Evolutionary conservation across 2,113 vertebrate genomes (phyloP), one percentile per base, ranked within the genome.

Genomic region (Halichoeres trimaculatus): DNA sequence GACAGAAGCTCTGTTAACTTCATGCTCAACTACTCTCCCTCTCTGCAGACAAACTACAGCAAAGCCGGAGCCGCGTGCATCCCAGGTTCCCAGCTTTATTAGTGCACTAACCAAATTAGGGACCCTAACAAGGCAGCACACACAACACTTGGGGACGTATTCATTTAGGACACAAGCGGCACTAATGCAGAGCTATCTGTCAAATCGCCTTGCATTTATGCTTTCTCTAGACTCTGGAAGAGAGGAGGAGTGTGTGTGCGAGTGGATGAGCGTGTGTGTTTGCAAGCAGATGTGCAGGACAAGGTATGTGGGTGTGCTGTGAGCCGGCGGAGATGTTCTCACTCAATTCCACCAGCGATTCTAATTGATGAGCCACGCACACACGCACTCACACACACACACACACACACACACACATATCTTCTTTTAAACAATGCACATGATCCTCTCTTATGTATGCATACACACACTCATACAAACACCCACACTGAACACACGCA

Each of bases 51-150:
- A n/a, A 8, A 19, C 45, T 48, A 24, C 69, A 58, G 69, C 53
- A 60, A 36, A 40, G 64, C 53, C 68, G 13, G 76, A 70, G 75
- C 60, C 68, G 6, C 75, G 76, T 91, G 88, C 62, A 68, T 76
- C 80, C 80, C 83, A 50, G 75, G 52, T 71, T 88, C 84, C 84
- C 84, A 78, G 79, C 83, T 87, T 84, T 80, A 85, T 91, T 87
- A 91, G 80, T 43, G 70, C 70, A 20, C 82, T 89, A 90, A 90
- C 85, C 76, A 73, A 88, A 90, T 90, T 74, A 89, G 80, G 59
- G 66, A 55, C 70, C 80, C 84, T 90, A 86, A 92, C 83, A 85
- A 85, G 85, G 75, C 78, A 82, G 83, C 56, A 52, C 81, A 85
- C 70, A 81, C 83, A 87, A 86, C 87, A 85, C 89, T 53, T 26